Percentiles rank a stretch among this genome's conserved stretches.
Evolutionary conservation across 2,797 vertebrate genomes (phyloP).

Genomic region (Taenioides sp.): DNA sequence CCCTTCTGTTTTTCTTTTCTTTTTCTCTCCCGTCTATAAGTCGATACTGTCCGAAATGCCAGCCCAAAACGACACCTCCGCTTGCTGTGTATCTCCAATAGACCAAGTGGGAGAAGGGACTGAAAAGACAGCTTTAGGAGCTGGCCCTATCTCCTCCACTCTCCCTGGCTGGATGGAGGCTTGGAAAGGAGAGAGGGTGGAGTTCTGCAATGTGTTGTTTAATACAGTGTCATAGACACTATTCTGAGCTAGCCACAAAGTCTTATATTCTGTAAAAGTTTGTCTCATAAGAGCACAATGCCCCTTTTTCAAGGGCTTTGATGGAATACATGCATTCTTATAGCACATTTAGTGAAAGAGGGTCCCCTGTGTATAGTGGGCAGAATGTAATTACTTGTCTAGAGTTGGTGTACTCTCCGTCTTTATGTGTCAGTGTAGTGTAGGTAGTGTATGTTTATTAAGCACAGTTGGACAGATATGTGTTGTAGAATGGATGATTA

Average conservation of each 20-base stretch:
- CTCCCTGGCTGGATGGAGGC: constrained; percentile 74
- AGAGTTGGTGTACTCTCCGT: background rate
- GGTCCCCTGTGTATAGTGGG: constrained; percentile 30
- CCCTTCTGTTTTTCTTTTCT: constrained; percentile 84
- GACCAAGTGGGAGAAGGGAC: constrained; percentile 76
- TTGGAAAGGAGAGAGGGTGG: constrained; percentile 62
- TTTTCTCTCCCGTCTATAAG: constrained; percentile 81
- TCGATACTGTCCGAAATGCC: constrained; percentile 88
- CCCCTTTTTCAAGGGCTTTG: constrained; percentile 74
- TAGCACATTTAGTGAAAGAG: constrained; percentile 1
- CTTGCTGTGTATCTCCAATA: constrained; percentile 84
- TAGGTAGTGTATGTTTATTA: constrained; percentile 30
- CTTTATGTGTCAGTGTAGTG: constrained; percentile 35
- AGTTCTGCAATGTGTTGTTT: constrained; percentile 61
- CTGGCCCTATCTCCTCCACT: constrained; percentile 81
- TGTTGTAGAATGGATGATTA: background rate
- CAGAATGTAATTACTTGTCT: constrained; percentile 35
- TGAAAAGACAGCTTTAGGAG: constrained; percentile 85
- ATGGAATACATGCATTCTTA: constrained; percentile 60
- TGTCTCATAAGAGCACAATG: constrained; percentile 61
- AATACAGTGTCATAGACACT: constrained; percentile 73
- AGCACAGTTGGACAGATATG: background rate
- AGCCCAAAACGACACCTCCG: constrained; percentile 86
- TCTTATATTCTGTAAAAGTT: constrained; percentile 73
- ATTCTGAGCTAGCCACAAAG: constrained; percentile 76